Conservation (phyloP, 2,113 vertebrate genomes). For the Pipa parva region DNA sequence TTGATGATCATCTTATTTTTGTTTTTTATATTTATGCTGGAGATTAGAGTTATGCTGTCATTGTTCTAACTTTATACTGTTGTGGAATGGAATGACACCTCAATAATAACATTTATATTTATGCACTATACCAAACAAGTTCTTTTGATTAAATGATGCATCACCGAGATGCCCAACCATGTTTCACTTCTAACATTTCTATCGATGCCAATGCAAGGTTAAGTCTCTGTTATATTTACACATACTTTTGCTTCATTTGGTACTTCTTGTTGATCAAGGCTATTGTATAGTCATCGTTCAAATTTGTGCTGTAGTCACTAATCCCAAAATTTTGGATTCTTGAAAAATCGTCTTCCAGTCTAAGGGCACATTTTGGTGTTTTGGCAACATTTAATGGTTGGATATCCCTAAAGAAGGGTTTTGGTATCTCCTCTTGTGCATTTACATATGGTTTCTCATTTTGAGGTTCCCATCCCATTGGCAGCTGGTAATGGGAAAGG, state of each 20-base stretch:
- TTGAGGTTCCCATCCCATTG: slow-evolving; percentile 46
- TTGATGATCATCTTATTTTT: too few species aligned
- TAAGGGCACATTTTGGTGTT: slow-evolving; percentile 74
- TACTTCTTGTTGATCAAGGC: slow-evolving; percentile 65
- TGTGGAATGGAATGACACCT: too few species aligned
- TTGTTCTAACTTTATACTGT: too few species aligned
- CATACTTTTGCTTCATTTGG: slow-evolving; percentile 55
- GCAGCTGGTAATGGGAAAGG: slow-evolving; percentile 71
- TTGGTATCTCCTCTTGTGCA: not conserved
- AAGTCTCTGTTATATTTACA: not conserved
- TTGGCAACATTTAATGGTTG: slow-evolving; percentile 47
- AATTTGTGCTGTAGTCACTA: slow-evolving; percentile 71
- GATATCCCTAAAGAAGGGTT: not conserved
- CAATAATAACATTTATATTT: not conserved
- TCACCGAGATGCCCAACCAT: too few species aligned
- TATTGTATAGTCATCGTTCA: slow-evolving; percentile 87
- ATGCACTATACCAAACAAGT: not conserved
- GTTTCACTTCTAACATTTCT: not conserved
- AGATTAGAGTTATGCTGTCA: too few species aligned
- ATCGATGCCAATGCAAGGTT: too few species aligned
- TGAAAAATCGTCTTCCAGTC: slow-evolving; percentile 64
- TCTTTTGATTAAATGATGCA: not conserved
- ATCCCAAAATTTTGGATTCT: slow-evolving; percentile 78
- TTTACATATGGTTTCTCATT: accelerated
- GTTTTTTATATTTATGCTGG: too few species aligned